Base-by-base conservation (phyloP, 1,140 invertebrate genomes). In the Linepithema humile region DNA sequence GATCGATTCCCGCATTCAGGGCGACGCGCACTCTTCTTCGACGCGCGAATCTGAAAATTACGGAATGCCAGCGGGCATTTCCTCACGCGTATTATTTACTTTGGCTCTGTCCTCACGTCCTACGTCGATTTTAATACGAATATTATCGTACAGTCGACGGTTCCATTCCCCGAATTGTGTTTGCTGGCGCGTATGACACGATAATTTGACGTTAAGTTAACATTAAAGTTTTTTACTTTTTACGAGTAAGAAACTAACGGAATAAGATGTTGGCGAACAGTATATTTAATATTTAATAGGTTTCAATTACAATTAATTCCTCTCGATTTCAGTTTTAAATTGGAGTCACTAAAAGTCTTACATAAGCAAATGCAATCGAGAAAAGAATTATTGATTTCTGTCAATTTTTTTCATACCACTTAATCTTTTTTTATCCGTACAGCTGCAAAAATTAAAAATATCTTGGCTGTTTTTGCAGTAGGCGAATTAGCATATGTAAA, bases 121-220 rank as follows among this genome's bases (percentile, higher is more conserved):
- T 75, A 75, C 73, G 48, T 64, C n/a, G 73, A 75, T 26, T 62
- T 75, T 32, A 15, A 17, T 62, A 43, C 23, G 48, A 62, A 64
- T 17, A 64, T 75, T 64, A 23, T 74, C 40, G 35, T 26, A 10
- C 7, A 23, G 45, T 6, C 26, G 17, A 35, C 26, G n/a, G 12
- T 20, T 32, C n/a, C 20, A 6, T 23, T 20, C 29, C 26, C n/a
- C 20, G 32, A 55, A 72, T 70, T 35, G 29, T 32, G 26, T 32
- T 55, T 35, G 17, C 35, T 12, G 40, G 40, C 40, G 40, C 9
- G 9, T 15, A 15, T 15, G 43, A 45, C 15, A 3, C 43, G 43
- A 45, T 45, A 45, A 45, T 45, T n/a, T n/a, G n/a, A n/a, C n/a
- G n/a, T n/a, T n/a, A n/a, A n/a, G n/a, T n/a, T n/a, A n/a, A n/a